Base-by-base conservation (phyloP, 2,797 vertebrate species). In the Sebastolobus alascanus region DNA sequence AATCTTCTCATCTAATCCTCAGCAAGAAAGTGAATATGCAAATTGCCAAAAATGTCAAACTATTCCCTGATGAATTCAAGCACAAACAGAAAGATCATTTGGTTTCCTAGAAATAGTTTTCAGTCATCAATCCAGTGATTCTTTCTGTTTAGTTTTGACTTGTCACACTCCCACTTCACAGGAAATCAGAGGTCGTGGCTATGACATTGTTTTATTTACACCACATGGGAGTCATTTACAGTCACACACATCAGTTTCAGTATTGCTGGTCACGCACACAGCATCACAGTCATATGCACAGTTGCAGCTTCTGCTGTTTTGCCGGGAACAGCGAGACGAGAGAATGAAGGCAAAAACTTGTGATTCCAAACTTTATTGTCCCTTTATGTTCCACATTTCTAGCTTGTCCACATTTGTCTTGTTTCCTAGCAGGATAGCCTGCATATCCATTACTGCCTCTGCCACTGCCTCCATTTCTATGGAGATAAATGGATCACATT, bases 391-490 rank as follows among this genome's bases (percentile, higher is more conserved):
- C 71, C 80, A 73, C 79, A 79, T 81, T 79, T 87, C 56, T 86
- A 81, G 56, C 40, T 77, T 9, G 73, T 91, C 86, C 80, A 84
- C 68, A 87, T 88, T 89, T 89, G 83, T 80, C 85, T 85, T 8
- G 87, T 85, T 84, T 87, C 80, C 73, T 84, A 85, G 84, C 74
- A 40, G 86, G 71, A 87, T 52, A 85, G 80, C 76, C 80, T 65
- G 69, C 86, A 81, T 80, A 77, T 91, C 90, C 87, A 79, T 92
- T 89, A 94, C 83, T 88, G 89, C 87, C 76, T 93, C 89, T 88
- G 90, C 90, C 91, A 93, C 89, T 85, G 87, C 89, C 92, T 93
- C 95, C 92, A 94, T 83, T 88, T 95, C 94, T 95, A 94, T 80
- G 84, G 90, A 92, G 82, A 94, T 79, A 93, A 90, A 94, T 85